Evolutionary conservation across 2,888 invertebrate genomes (phyloP).

Genomic region (Dorcus parallelipipedus): DNA sequence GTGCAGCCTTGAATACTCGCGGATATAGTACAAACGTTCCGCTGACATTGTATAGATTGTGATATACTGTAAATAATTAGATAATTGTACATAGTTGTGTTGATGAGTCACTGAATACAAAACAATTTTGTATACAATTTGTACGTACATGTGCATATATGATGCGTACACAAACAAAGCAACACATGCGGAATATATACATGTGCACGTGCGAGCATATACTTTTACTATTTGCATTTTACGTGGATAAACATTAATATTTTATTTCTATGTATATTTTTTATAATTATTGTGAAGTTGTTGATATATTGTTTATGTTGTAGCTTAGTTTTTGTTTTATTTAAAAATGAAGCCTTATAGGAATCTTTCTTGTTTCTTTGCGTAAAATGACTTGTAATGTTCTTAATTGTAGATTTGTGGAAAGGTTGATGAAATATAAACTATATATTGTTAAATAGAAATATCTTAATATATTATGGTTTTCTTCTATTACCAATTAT

Average conservation of each 20-base stretch:
- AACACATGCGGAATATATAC: slow-evolving; percentile 21
- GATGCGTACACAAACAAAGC: slow-evolving; percentile 12
- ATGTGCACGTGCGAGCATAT: slow-evolving; percentile 24
- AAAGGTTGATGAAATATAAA: slow-evolving; percentile 54
- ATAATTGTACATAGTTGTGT: slow-evolving; percentile 36
- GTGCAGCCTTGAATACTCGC: slow-evolving; percentile 35
- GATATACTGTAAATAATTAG: slow-evolving; percentile 47
- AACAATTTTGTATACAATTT: slow-evolving; percentile 16
- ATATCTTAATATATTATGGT: slow-evolving; percentile 50
- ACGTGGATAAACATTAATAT: slow-evolving; percentile 44
- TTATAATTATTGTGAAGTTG: slow-evolving; percentile 47
- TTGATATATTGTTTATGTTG: slow-evolving; percentile 48
- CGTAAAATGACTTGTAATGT: slow-evolving; percentile 49
- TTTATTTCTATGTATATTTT: slow-evolving; percentile 42
- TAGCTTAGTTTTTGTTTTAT: slow-evolving; percentile 47
- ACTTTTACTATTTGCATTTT: slow-evolving; percentile 44
- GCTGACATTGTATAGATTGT: slow-evolving; percentile 45
- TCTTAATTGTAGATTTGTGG: slow-evolving; percentile 55
- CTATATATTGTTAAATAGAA: slow-evolving; percentile 55
- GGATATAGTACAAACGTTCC: slow-evolving; percentile 29
- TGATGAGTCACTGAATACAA: slow-evolving; percentile 24
- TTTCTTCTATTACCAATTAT: slow-evolving; percentile 22
- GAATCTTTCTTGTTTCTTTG: slow-evolving; percentile 45
- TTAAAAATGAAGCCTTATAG: slow-evolving; percentile 42
- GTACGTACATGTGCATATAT: slow-evolving; percentile 21